Evolutionary conservation across 2,113 vertebrate species (phyloP).

Genomic region (Thamnophis sirtalis): DNA sequence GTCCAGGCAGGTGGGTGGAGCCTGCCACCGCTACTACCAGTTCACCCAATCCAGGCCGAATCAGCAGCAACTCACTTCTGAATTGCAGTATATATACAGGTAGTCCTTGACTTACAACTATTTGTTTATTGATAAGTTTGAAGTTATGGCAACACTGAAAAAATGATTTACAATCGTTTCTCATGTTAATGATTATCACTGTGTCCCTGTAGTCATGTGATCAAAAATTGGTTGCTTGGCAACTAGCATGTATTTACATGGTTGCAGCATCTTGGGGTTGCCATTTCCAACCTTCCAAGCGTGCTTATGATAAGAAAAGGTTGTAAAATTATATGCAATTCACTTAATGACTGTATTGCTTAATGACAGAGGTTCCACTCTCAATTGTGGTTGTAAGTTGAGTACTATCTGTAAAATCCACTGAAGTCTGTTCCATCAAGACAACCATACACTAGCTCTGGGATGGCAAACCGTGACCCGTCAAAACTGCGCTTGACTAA

Average conservation of each 20-base stretch:
- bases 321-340: neutral
- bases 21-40: no score
- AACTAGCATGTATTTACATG: neutral
- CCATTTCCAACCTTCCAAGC: neutral
- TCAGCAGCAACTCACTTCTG: no score
- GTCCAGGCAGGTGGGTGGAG: no score
- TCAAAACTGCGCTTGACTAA: no score
- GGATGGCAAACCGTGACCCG: no score
- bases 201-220: neutral
- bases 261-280: neutral
- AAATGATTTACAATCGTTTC: neutral
- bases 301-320: neutral
- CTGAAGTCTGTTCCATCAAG: slow-evolving; percentile 34
- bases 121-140: neutral
- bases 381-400: neutral
- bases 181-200: neutral
- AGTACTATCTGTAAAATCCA: slow-evolving; percentile 24
- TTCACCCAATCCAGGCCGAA: no score
- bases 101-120: neutral
- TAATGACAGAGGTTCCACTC: neutral
- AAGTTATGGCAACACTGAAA: neutral
- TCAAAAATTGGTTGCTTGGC: neutral
- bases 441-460: slow-evolving; percentile 24
- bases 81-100: neutral
- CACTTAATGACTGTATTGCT: neutral